Percentiles rank a stretch among this genome's conserved stretches.
Evolutionary conservation across 2,113 vertebrate species (phyloP).

Genomic region (Tiliqua scincoides): DNA sequence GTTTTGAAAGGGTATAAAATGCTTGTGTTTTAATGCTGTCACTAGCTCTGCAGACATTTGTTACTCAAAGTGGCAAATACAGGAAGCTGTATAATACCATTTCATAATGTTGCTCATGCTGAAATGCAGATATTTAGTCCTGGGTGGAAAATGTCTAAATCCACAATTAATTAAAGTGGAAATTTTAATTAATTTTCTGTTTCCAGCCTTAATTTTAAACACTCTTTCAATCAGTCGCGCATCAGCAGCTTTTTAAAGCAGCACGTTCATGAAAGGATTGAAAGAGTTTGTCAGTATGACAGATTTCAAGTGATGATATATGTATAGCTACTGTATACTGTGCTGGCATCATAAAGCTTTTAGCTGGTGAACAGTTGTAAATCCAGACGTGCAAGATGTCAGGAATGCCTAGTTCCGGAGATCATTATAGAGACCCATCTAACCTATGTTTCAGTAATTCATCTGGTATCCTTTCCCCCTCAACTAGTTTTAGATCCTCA

Average conservation of each 20-base stretch:
- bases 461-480: slow-evolving; percentile 30
- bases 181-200: neutral
- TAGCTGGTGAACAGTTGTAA: slow-evolving; percentile 37
- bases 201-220: slow-evolving; percentile 10
- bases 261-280: slow-evolving; percentile 21
- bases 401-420: slow-evolving; percentile 21
- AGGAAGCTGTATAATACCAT: neutral
- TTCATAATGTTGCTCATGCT: slow-evolving; percentile 25
- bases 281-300: slow-evolving; percentile 13
- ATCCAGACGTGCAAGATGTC: slow-evolving; percentile 15
- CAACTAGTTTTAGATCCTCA: slow-evolving; percentile 6
- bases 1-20: slow-evolving; percentile 80
- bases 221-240: neutral
- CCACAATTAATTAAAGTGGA: neutral
- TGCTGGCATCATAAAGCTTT: slow-evolving; percentile 37
- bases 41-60: slow-evolving; percentile 9
- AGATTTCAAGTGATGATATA: slow-evolving; percentile 22
- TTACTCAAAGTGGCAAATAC: slow-evolving; percentile 26
- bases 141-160: neutral
- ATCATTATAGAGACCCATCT: slow-evolving; percentile 26
- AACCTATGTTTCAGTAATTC: slow-evolving; percentile 16
- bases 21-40: slow-evolving; percentile 57
- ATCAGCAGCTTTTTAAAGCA: slow-evolving; percentile 23
- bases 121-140: slow-evolving; percentile 39
- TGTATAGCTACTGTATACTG: slow-evolving; percentile 29